Conservation (phyloP, 2,797 vertebrate genomes). For the Bucorvus abyssinicus region DNA sequence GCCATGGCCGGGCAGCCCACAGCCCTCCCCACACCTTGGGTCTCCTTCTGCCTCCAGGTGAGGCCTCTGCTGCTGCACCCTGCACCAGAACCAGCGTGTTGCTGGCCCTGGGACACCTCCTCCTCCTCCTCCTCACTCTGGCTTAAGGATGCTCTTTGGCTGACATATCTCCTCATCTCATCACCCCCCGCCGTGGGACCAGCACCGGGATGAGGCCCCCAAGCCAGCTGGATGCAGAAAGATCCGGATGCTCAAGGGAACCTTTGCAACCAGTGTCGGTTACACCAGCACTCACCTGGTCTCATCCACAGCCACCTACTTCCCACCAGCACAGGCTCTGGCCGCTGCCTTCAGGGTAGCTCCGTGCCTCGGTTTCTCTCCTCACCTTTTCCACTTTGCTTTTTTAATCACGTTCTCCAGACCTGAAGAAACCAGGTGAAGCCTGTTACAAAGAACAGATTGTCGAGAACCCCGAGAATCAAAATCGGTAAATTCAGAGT, state of each 20-base stretch:
- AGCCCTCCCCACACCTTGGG: fast-evolving
- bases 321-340: not conserved
- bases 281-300: not conserved
- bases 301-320: not conserved
- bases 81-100: fast-evolving
- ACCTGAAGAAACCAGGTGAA: fast-evolving
- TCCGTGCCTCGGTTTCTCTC: not conserved
- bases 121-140: not conserved
- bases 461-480: fast-evolving
- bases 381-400: not conserved
- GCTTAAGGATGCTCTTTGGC: fast-evolving
- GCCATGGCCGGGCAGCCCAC: not conserved
- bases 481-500: fast-evolving
- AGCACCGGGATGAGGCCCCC: not conserved
- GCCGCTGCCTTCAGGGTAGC: fast-evolving
- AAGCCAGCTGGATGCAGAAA: fast-evolving
- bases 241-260: fast-evolving
- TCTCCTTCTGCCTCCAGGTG: not conserved
- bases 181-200: no score
- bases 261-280: fast-evolving
- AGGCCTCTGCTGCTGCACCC: not conserved
- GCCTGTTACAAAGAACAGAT: not conserved
- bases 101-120: not conserved
- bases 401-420: not conserved
- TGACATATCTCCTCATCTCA: not conserved